Evolutionary conservation across 2,888 invertebrate genomes (phyloP), one percentile per base, ranked within the genome.

Genomic region (Diplazon laetatorius): DNA sequence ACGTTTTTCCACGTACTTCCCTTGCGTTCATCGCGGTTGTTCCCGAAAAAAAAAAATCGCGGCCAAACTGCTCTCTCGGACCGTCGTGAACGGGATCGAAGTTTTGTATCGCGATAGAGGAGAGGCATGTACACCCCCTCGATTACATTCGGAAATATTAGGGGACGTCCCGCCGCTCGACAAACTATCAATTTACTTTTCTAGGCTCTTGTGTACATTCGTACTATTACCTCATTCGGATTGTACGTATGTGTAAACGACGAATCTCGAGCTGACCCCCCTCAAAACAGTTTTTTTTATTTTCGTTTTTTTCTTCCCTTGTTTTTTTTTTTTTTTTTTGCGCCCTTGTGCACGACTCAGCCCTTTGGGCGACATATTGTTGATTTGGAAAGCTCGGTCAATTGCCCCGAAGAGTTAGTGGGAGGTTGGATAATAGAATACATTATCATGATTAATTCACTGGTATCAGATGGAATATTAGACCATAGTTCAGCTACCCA

Each of bases 131-230:
- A 88, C 90, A 90, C 91, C 90, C 90, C 89, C 87, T 89, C 90
- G 90, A 90, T 91, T 91, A 91, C 89, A 88, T 89, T 91, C 91
- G 91, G 91, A 91, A 91, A 91, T 91, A 91, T 91, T 91, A 91
- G 91, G 91, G 91, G 91, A 91, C 91, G 90, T 87, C 91, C 91
- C 88, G 88, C 83, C 86, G 89, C 84, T 89, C 89, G 89, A 86
- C 89, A 88, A 87, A 89, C 90, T 90, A 90, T 91, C 91, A 90
- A 91, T 91, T 90, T 90, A 89, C 89, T 90, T 87, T 87, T 85
- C 85, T 80, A 69, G n/a, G 74, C 78, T 78, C 66, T 71, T 35
- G 57, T 57, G 46, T 55, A 25, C 20, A 55, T 69, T 69, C 66
- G 50, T 68, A 70, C 71, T 76, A 65, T 71, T 63, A 44, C 65